Conservation (phyloP, 2,797 vertebrate genomes). For the Cyprinella venusta region DNA sequence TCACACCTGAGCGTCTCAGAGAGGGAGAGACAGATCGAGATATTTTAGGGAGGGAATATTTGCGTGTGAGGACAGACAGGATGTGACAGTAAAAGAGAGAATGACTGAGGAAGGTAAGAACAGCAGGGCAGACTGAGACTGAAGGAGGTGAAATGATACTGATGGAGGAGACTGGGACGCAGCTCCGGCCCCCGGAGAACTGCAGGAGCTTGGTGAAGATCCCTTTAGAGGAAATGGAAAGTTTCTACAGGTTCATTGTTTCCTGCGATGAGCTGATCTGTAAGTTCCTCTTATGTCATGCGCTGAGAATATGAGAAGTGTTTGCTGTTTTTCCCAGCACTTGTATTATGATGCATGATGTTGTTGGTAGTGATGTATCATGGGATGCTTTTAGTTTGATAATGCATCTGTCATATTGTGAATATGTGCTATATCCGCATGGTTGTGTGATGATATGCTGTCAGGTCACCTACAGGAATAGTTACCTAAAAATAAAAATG, state of each 20-base stretch:
- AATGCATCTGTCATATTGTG: not conserved
- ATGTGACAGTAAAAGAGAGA: slow-evolving; percentile 32
- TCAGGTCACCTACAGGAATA: not conserved
- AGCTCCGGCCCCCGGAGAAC: slow-evolving; percentile 63
- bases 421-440: not conserved
- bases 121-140: slow-evolving; percentile 9
- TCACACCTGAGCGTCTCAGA: slow-evolving; percentile 59
- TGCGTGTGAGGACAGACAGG: slow-evolving; percentile 58
- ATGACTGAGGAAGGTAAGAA: slow-evolving; percentile 24
- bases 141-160: slow-evolving; percentile 48
- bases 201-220: slow-evolving; percentile 70
- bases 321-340: not conserved
- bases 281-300: slow-evolving; percentile 66
- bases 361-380: not conserved
- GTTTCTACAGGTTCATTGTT: slow-evolving; percentile 75
- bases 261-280: slow-evolving; percentile 75
- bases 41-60: slow-evolving; percentile 22
- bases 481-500: not conserved
- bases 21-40: slow-evolving; percentile 11
- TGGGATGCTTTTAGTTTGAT: not conserved
- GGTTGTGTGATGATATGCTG: not conserved
- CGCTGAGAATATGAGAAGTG: not conserved
- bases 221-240: slow-evolving; percentile 77
- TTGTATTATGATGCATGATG: not conserved
- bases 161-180: slow-evolving; percentile 57